Percentiles rank a stretch among this genome's conserved stretches.
Evolutionary conservation across 2,113 vertebrate species (phyloP).

Genomic region (Apus apus): DNA sequence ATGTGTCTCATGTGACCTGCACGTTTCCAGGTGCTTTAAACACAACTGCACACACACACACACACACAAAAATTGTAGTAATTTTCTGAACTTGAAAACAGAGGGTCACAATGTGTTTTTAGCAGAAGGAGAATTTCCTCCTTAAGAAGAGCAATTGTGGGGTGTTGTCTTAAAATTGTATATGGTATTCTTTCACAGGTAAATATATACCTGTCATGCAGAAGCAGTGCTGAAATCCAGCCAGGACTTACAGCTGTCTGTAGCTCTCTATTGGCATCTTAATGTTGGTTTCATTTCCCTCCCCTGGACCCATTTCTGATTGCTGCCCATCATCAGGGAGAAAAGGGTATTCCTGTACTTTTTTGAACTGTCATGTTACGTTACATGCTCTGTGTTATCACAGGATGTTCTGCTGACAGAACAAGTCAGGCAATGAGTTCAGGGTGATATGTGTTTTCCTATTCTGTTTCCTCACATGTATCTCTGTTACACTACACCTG

Average conservation of each 20-base stretch:
- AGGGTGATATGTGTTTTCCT: background rate
- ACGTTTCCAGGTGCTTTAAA: background rate
- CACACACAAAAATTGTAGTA: too few relatives aligned
- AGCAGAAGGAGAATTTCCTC: background rate
- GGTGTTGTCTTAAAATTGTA: background rate
- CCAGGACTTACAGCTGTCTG: background rate
- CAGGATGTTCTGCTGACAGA: conserved; percentile 5
- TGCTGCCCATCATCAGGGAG: conserved; percentile 4
- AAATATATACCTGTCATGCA: background rate
- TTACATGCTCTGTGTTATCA: conserved; percentile 31
- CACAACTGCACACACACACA: too few relatives aligned
- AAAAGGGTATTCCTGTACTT: conserved; percentile 31
- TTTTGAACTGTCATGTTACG: conserved; percentile 34
- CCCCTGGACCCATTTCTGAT: background rate
- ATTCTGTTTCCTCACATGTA: background rate
- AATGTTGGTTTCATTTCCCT: background rate
- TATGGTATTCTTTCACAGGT: background rate
- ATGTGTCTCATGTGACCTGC: background rate
- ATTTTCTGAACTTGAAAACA: background rate
- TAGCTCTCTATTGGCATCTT: background rate
- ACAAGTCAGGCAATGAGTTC: conserved; percentile 34
- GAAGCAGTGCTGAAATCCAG: background rate
- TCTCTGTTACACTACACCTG: background rate
- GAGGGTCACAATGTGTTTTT: background rate
- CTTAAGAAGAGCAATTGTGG: background rate